Conservation (phyloP, 2,113 vertebrate species). For the Halcyon senegalensis region DNA sequence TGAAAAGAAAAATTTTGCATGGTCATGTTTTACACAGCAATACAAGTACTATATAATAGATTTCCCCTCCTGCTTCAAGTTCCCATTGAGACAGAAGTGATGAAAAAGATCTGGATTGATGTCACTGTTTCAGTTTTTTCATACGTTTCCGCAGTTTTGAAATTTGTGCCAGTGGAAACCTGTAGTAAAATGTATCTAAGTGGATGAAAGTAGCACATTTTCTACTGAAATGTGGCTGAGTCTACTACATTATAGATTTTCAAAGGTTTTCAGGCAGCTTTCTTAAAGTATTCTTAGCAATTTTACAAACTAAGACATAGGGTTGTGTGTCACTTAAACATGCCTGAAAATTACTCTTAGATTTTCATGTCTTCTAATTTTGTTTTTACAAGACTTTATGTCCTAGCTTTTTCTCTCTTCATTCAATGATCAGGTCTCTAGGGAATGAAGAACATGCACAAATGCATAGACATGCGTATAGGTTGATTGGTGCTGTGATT, state of each 20-base stretch:
- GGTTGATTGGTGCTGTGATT: background rate
- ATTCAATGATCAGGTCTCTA: background rate
- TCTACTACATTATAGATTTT: background rate
- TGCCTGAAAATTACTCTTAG: background rate
- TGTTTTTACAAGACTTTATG: background rate
- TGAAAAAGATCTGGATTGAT: background rate
- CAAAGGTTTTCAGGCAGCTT: background rate
- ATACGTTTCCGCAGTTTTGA: background rate
- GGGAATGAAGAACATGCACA: background rate
- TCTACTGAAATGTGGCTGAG: background rate
- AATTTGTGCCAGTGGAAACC: background rate
- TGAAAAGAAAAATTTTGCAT: background rate
- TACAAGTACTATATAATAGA: background rate
- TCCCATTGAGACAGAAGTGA: background rate
- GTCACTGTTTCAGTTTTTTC: background rate
- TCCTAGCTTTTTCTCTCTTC: background rate
- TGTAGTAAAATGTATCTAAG: background rate
- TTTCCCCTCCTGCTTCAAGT: background rate
- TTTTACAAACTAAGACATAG: background rate
- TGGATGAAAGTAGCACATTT: background rate
- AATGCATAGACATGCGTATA: background rate
- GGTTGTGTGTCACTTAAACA: background rate
- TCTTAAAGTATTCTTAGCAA: background rate
- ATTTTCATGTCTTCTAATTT: background rate
- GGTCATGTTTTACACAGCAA: background rate